A percentile compares a stretch with the other conserved stretches of the same genome.
Conservation (phyloP, 2,113 vertebrate species). For the Urocynchramus pylzowi region DNA sequence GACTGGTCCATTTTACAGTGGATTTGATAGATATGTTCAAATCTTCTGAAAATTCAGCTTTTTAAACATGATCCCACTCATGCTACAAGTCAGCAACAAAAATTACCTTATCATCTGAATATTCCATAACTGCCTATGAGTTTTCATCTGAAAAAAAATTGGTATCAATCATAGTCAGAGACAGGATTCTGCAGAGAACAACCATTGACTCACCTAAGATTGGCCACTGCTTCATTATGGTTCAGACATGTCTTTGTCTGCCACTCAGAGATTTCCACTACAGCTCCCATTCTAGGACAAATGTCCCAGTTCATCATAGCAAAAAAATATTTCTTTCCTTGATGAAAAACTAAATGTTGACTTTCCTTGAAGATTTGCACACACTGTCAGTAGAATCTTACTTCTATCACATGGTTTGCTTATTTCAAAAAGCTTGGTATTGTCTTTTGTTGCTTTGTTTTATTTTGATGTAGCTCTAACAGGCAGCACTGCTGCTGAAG, state of each 20-base stretch:
- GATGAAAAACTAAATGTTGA: background rate
- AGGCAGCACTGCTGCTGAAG: background rate
- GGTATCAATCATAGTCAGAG: background rate
- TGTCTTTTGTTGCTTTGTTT: background rate
- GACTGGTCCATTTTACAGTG: background rate
- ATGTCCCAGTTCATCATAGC: background rate
- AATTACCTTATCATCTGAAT: background rate
- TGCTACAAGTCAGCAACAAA: background rate
- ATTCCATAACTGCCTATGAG: background rate
- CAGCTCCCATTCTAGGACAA: background rate
- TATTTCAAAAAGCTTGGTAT: background rate
- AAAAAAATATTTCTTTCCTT: background rate
- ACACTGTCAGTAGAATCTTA: background rate
- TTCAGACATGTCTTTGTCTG: background rate
- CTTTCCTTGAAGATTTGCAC: background rate
- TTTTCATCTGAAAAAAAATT: background rate
- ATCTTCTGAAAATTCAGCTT: background rate
- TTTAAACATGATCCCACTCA: background rate
- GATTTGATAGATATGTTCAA: background rate
- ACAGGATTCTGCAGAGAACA: background rate
- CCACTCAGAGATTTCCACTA: background rate
- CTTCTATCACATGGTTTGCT: background rate
- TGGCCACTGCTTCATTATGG: background rate
- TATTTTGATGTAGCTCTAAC: background rate
- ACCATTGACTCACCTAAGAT: fast-evolving